Evolutionary conservation across 2,113 vertebrate species (phyloP), one percentile per base, ranked within the genome.

Genomic region (Turnix velox): DNA sequence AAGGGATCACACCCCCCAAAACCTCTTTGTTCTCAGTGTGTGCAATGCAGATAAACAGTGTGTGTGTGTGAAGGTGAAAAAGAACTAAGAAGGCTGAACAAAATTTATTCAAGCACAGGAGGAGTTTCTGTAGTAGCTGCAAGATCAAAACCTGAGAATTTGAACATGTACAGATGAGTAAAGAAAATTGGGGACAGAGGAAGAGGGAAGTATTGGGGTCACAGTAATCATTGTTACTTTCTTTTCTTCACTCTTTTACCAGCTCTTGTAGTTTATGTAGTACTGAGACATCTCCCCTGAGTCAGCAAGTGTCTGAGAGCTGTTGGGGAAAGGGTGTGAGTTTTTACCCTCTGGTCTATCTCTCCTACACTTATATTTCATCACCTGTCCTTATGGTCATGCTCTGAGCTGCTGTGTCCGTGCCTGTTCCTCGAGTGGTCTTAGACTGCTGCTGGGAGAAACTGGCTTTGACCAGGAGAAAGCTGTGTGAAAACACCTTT

Each of bases 101-200:
- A 45, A 69, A 89, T 79, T 61, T 94, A 76, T 89, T 95, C 67
- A 73, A 61, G 58, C 0, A 0, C 77, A 46, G 66, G 51, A 91
- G 6, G 66, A 89, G 51, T 73, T 94, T 91, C 81, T 89, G 37
- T 89, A 87, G 71, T 79, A 95, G 71, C 62, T 95, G 89, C 14
- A 6, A 95, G 81, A 92, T 96, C 78, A 89, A 94, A 96, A 89
- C 58, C 69, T 92, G 89, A 91, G 87, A 89, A n/a, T 91, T 96
- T 91, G 62, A 77, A 54, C 58, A 18, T 7, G 23, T 86, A 74
- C 27, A 73, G 88, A 93, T 76, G 78, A 95, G 71, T 92, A 93
- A 95, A 92, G 77, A 88, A 83, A 92, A 84, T 75, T 81, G 92
- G 46, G 59, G 69, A 84, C 2, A 7, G 67, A 87, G 62, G 62